Evolutionary conservation across 1,140 invertebrate genomes (phyloP), one percentile per base, ranked within the genome.

Genomic region (Drosophila subobscura): DNA sequence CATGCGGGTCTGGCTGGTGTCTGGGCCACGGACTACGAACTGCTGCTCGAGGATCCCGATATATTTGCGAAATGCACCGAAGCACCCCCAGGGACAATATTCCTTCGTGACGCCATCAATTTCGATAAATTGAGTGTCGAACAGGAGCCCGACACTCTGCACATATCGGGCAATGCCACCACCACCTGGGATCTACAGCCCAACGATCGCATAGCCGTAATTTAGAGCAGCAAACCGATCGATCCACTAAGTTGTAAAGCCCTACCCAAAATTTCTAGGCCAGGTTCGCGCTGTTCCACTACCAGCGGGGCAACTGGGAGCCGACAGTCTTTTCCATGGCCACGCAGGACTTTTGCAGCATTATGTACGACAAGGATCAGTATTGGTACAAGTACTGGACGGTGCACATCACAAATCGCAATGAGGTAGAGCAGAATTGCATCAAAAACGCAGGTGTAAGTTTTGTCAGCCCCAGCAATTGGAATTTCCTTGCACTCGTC

Each of bases 361-460:
- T 67, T 2, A 75, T 85, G 81, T 85, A 81, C 23, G 74, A 81
- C 23, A 14, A 41, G 52, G 60, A 75, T 45, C 58, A 86, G 14
- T 85, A 86, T 52, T 85, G 81, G 81, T 85, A 54, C 8, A 74
- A 78, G n/a, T 61, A 47, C 12, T 85, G 74, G 73, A 72, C 58
- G 2, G 16, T 0, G 4, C 25, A 29, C 8, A 42, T 85, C 1
- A 16, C 10, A 3, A 64, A 85, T 50, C 3, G 22, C 3, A 8
- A 33, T 0, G 57, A 64, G 0, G 46, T 77, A 2, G 1, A 60
- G 22, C 6, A 22, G 2, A 27, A 68, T 3, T 85, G 81, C 20
- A 0, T 85, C 1, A 42, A 42, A n/a, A 37, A 41, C 1, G 22
- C 16, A 8, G 81, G 73, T n/a, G 81, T 85, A 58, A 85, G 80